A percentile compares a stretch with the other conserved stretches of the same genome.
phyloP scores from a whole-genome alignment of 2,888 invertebrate genomes.

The Ganaspis brasiliensis region DNA sequence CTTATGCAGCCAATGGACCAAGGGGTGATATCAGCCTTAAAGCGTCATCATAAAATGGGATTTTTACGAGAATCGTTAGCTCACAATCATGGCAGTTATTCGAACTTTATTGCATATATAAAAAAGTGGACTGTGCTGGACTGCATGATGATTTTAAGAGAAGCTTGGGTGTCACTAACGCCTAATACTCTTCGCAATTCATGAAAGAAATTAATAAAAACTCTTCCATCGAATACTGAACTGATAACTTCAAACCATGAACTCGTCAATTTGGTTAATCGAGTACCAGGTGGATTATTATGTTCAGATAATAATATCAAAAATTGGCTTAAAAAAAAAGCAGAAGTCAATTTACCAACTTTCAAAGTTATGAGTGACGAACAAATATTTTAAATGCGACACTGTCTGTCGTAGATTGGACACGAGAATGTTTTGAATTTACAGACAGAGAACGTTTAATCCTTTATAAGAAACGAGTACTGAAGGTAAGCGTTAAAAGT shows the following conservation, averaged over 20 bases:
- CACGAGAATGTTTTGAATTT: no score
- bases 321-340: slow-evolving; percentile 13
- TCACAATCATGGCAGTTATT: background rate
- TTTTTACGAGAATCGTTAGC: background rate
- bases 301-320: background rate
- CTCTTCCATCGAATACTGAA: background rate
- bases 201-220: slow-evolving; percentile 9
- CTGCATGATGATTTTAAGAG: background rate
- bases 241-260: background rate
- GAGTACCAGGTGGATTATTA: background rate
- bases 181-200: background rate
- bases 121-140: background rate
- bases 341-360: background rate
- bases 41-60: slow-evolving; percentile 2
- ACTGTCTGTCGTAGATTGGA: no score
- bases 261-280: background rate
- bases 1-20: background rate
- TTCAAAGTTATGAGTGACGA: background rate
- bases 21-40: background rate
- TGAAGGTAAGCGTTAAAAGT: no score
- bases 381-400: background rate
- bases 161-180: background rate
- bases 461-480: no score
- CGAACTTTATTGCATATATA: background rate
- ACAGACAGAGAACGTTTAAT: no score